Evolutionary conservation across 2,113 vertebrate species (phyloP), one percentile per base, ranked within the genome.

Genomic region (Grus americana): DNA sequence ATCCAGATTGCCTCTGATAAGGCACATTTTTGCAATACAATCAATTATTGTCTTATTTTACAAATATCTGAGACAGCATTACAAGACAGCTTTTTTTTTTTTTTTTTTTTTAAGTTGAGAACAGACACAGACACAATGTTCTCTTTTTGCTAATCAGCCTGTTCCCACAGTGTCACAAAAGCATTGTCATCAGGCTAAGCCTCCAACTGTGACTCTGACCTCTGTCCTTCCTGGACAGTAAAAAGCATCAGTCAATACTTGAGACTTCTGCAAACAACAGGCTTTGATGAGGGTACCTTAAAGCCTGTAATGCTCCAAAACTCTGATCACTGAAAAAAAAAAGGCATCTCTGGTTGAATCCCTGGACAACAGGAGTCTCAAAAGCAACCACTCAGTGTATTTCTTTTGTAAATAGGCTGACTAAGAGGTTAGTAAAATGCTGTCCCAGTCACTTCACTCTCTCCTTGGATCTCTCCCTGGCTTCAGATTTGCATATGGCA

Each of bases 171-270:
- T 3, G 2, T 71, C 68, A 93, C 83, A 91, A 91, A 95, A 92
- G 57, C 47, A 92, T 47, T 92, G 83, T 95, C 63, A 75, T 63
- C 50, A 86, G 79, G 50, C 72, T 81, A 63, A 89, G 67, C 52
- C 50, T 87, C 93, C 94, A 97, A 5, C 76, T 95, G 93, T 84
- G 94, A 78, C 46, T 95, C 88, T 95, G 95, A 92, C 91, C 93
- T 92, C 61, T 95, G 93, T 81, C 80, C 76, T 95, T 92, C 80
- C 83, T 22, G 68, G 88, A 88, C 79, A 78, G 83, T 78, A 93
- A 97, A 93, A 93, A 86, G 23, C 80, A 86, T 95, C 86, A 88
- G 59, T 95, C 88, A 95, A 16, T 78, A 91, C n/a, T 83, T 84
- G 72, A 93, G 80, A 92, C 42, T 12, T 29, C 38, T 67, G 61